Evolutionary conservation across 2,113 vertebrate species (phyloP).

Genomic region (Rhinoptilus africanus): DNA sequence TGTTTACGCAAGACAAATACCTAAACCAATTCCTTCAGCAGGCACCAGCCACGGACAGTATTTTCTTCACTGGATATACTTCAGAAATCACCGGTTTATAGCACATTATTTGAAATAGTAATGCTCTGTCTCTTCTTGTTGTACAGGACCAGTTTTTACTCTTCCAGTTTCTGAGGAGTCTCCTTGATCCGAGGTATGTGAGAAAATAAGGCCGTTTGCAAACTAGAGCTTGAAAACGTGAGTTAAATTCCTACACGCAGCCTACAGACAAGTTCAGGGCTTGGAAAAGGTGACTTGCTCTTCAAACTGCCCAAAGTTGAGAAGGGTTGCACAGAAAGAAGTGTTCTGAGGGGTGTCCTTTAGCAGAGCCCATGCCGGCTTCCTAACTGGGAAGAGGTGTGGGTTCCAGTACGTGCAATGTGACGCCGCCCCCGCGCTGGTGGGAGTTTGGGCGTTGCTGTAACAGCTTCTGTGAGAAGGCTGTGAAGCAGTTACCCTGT

Average conservation of each 20-base stretch:
- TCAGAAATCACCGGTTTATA: background rate
- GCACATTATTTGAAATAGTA: background rate
- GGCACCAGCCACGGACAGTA: background rate
- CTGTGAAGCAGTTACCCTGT: background rate
- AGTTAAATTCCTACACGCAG: background rate
- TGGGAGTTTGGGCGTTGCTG: background rate
- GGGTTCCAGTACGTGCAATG: background rate
- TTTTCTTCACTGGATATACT: background rate
- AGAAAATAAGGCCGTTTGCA: background rate
- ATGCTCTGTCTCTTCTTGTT: background rate
- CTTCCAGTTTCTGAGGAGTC: slow-evolving; percentile 86
- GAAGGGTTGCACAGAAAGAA: background rate
- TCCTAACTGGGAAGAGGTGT: background rate
- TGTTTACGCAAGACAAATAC: background rate
- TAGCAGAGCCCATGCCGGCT: background rate
- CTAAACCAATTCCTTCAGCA: background rate
- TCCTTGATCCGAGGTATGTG: slow-evolving; percentile 88
- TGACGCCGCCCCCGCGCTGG: accelerated
- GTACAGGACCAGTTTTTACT: slow-evolving; percentile 83
- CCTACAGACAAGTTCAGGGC: background rate
- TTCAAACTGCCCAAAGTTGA: background rate
- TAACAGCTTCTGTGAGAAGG: background rate
- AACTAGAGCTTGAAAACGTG: background rate
- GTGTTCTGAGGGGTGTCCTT: background rate
- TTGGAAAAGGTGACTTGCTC: background rate